Conservation (phyloP, 2,113 vertebrate species). For the Odontophorus gujanensis region DNA sequence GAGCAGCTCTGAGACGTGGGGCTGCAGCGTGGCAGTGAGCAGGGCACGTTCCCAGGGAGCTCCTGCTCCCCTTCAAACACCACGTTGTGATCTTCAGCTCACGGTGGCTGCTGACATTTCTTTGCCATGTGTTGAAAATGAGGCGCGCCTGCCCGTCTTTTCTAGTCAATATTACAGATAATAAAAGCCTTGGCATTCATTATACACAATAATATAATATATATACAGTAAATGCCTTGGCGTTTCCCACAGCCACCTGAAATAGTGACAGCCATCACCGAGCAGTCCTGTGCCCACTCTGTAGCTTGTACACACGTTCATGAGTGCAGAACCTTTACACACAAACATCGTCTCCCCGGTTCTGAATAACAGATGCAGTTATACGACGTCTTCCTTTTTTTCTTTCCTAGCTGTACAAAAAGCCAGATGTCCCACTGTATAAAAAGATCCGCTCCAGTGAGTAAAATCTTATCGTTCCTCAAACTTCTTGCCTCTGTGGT, state of each 20-base stretch:
- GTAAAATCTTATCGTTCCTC: constrained; percentile 62
- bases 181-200: no score
- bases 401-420: constrained; percentile 91
- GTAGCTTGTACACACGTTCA: background rate
- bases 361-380: constrained; percentile 25
- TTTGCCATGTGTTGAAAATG: fast-evolving
- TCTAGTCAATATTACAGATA: background rate
- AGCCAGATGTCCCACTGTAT: constrained; percentile 97
- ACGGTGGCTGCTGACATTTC: background rate
- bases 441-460: constrained; percentile 99
- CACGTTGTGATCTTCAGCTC: background rate
- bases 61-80: background rate
- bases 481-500: background rate
- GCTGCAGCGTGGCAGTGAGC: background rate
- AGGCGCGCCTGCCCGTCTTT: background rate
- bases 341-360: background rate
- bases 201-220: no score
- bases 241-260: background rate
- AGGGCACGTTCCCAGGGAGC: background rate
- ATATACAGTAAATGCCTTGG: background rate
- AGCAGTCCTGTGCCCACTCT: background rate
- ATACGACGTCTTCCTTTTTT: constrained; percentile 30
- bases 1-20: background rate
- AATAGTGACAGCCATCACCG: background rate
- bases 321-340: background rate